These are phyloP conservation scores for Nomada fucata DNA, from an alignment of 2,888 invertebrate species.

Conservation along the genomic window DNA sequence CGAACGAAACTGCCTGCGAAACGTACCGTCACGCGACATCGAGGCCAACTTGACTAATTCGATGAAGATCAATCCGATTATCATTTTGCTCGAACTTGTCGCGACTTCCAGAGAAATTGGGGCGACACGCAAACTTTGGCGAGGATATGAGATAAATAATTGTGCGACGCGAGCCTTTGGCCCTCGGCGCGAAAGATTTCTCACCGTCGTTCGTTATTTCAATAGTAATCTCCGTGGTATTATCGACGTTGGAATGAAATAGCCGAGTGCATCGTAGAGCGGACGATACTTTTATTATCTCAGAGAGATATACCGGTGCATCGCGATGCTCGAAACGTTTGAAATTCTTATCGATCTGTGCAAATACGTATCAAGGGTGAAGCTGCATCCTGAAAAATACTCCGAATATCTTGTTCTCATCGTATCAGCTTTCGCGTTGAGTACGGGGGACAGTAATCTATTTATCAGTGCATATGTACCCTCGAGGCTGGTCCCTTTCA, in stretches of 20 bases:
- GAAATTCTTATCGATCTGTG: not conserved
- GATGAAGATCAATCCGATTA: conserved; percentile 26
- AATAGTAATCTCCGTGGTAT: too few species aligned
- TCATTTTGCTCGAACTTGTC: conserved; percentile 20
- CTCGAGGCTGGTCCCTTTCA: conserved; percentile 42
- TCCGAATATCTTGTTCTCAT: not conserved
- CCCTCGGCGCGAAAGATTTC: not conserved
- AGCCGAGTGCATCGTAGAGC: too few species aligned
- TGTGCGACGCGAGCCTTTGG: not conserved
- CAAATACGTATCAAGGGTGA: not conserved
- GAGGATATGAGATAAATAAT: not conserved
- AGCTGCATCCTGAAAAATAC: conserved; percentile 5
- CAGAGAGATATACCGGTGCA: too few species aligned
- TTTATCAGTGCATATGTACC: conserved; percentile 42
- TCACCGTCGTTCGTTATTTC: too few species aligned
- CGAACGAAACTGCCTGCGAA: not conserved
- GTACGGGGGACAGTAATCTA: conserved; percentile 18
- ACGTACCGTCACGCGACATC: conserved; percentile 10
- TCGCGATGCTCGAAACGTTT: not conserved
- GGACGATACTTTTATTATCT: too few species aligned
- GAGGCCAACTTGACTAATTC: conserved; percentile 25
- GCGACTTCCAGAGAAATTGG: conserved; percentile 8
- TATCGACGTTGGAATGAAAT: too few species aligned
- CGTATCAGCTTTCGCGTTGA: conserved; percentile 13
- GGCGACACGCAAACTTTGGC: conserved; percentile 13